phyloP scores from a whole-genome alignment of 2,797 vertebrate genomes.

The Rhinichthys osculus region DNA sequence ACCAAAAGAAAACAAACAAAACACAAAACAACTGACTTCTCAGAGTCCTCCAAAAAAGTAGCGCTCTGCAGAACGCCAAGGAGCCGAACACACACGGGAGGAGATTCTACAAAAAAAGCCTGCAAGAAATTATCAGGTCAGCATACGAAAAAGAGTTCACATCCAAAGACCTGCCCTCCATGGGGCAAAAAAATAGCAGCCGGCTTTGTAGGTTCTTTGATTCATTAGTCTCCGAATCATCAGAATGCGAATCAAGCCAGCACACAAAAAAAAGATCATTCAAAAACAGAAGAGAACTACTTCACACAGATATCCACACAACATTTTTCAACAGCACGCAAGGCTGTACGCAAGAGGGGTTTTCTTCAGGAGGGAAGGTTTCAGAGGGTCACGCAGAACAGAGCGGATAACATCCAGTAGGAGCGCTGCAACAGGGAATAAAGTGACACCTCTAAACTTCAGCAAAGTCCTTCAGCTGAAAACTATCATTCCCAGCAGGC shows the following conservation, averaged over 20 bases:
- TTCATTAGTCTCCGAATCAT: slow-evolving; percentile 64
- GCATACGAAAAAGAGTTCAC: slow-evolving; percentile 70
- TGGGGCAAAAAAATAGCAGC: slow-evolving; percentile 59
- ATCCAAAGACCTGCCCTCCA: slow-evolving; percentile 67
- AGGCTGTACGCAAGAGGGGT: slow-evolving; percentile 62
- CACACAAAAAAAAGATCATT: slow-evolving; percentile 65
- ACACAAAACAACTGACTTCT: slow-evolving; percentile 72
- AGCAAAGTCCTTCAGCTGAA: slow-evolving; percentile 51
- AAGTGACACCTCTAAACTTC: slow-evolving; percentile 44
- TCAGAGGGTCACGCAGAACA: slow-evolving; percentile 45
- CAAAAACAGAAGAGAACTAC: slow-evolving; percentile 65
- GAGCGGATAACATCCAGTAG: slow-evolving; percentile 45
- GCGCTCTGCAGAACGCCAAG: slow-evolving; percentile 87
- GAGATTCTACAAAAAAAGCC: slow-evolving; percentile 80
- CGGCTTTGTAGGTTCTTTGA: slow-evolving; percentile 54
- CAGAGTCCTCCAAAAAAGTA: slow-evolving; percentile 82
- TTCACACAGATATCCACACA: slow-evolving; percentile 71
- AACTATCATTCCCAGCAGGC: slow-evolving; percentile 52
- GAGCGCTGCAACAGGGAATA: slow-evolving; percentile 49
- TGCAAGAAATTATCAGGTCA: slow-evolving; percentile 67
- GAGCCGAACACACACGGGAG: slow-evolving; percentile 80
- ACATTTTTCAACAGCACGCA: slow-evolving; percentile 81
- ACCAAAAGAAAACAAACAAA: slow-evolving; percentile 73
- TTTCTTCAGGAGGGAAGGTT: slow-evolving; percentile 39
- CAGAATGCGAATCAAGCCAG: slow-evolving; percentile 69